Conservation (phyloP, 2,888 invertebrate species). For the Ditula angustiorana region DNA sequence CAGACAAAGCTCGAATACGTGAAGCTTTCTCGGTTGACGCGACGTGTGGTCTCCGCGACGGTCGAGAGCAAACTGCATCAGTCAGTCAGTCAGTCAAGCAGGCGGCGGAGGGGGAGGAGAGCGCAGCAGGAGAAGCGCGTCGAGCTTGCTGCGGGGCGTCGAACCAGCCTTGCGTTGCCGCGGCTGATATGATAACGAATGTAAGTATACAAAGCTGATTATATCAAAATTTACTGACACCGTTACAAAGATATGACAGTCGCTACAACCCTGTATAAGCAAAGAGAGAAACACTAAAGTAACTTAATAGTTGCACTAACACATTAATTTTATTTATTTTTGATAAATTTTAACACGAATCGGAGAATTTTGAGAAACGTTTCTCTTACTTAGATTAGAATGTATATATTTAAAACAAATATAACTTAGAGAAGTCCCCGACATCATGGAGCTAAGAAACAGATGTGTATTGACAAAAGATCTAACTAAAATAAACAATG, state of each 20-base stretch:
- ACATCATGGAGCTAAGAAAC: conserved; percentile 60
- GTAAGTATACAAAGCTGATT: conserved; percentile 72
- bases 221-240: conserved; percentile 51
- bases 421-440: conserved; percentile 46
- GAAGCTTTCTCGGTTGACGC: conserved; percentile 59
- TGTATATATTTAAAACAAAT: conserved; percentile 48
- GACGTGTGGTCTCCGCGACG: conserved; percentile 55
- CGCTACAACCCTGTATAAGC: conserved; percentile 36
- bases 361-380: not conserved
- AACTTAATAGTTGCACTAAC: conserved; percentile 20
- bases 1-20: conserved; percentile 79
- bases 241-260: conserved; percentile 54
- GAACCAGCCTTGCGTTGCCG: conserved; percentile 73
- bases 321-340: conserved; percentile 20
- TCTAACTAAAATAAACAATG: conserved; percentile 66
- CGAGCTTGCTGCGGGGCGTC: conserved; percentile 58
- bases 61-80: conserved; percentile 77
- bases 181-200: conserved; percentile 80
- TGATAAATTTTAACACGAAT: conserved; percentile 14
- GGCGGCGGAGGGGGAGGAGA: conserved; percentile 49
- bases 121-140: conserved; percentile 44
- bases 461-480: conserved; percentile 69
- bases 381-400: not conserved
- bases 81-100: conserved; percentile 48
- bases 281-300: conserved; percentile 13